Percentiles rank a stretch among this genome's conserved stretches.
Evolutionary conservation across 2,797 vertebrate genomes (phyloP).

Genomic region (Crossoptilon crossoptilon): DNA sequence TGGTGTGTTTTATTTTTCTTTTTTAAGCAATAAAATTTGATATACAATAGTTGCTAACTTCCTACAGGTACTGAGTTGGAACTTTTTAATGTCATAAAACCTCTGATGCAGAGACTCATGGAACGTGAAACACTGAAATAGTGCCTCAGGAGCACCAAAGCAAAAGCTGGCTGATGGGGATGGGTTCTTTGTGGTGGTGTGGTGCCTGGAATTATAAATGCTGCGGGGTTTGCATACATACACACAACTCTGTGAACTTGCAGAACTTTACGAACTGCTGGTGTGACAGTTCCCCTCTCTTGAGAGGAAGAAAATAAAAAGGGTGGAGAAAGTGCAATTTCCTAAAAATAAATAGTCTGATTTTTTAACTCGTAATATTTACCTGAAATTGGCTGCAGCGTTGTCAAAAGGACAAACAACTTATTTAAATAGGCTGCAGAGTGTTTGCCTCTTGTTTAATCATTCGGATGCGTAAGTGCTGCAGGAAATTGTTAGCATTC

Average conservation of each 20-base stretch:
- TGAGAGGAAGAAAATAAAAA: fast-evolving
- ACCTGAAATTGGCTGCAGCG: background rate
- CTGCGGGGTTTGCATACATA: background rate
- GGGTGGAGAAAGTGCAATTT: background rate
- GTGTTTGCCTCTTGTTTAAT: background rate
- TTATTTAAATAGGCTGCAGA: background rate
- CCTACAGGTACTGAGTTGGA: slow-evolving; percentile 49
- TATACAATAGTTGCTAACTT: slow-evolving; percentile 33
- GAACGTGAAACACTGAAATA: slow-evolving; percentile 40
- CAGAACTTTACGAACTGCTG: background rate
- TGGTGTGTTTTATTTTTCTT: slow-evolving; percentile 1
- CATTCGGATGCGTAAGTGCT: background rate
- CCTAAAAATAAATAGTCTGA: background rate
- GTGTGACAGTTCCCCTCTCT: background rate
- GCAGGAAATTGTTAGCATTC: background rate
- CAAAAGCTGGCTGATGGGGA: slow-evolving; percentile 33
- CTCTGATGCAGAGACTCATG: slow-evolving; percentile 37
- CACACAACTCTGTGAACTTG: background rate
- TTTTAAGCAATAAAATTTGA: slow-evolving; percentile 37
- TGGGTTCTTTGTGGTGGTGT: slow-evolving; percentile 38
- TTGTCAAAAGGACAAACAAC: background rate
- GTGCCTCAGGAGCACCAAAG: slow-evolving; percentile 38
- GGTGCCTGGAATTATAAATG: slow-evolving; percentile 40
- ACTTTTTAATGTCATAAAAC: slow-evolving; percentile 57
- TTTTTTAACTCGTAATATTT: background rate